Evolutionary conservation across 2,113 vertebrate species (phyloP).

Genomic region (Pseudonaja textilis): DNA sequence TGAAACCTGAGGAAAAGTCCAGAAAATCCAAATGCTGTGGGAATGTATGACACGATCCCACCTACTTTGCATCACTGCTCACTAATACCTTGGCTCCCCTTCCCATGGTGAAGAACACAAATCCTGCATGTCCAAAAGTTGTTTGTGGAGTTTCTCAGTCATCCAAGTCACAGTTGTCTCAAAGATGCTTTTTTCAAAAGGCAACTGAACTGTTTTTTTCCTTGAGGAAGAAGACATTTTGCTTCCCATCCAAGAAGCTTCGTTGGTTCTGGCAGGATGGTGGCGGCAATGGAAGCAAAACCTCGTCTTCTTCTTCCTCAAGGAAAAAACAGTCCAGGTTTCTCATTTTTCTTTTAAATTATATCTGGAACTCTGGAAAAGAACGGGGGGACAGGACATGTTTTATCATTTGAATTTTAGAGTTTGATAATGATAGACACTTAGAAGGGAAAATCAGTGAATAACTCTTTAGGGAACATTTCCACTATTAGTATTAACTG

Average conservation of each 20-base stretch:
- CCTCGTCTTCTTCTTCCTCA: too few relatives aligned
- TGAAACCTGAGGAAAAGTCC: not conserved
- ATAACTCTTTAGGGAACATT: slow-evolving; percentile 35
- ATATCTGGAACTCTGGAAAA: not conserved
- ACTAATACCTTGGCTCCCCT: not conserved
- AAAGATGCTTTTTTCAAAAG: not conserved
- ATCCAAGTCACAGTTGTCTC: not conserved
- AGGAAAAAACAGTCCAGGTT: not conserved
- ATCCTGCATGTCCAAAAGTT: not conserved
- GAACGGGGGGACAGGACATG: not conserved
- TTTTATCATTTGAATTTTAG: slow-evolving; percentile 37
- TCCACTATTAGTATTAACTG: slow-evolving; percentile 25
- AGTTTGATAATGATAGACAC: not conserved
- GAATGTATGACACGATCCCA: not conserved
- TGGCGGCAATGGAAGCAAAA: too few relatives aligned
- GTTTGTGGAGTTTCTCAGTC: not conserved
- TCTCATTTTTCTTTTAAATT: not conserved
- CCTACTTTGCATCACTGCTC: not conserved
- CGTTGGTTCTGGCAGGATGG: too few relatives aligned
- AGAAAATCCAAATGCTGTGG: not conserved
- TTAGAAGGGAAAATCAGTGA: slow-evolving; percentile 53
- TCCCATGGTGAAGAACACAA: not conserved
- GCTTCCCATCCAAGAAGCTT: too few relatives aligned
- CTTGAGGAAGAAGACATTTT: not conserved
- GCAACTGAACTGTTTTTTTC: not conserved